Evolutionary conservation across 2,797 vertebrate species (phyloP).

Genomic region (Xenopus petersii): DNA sequence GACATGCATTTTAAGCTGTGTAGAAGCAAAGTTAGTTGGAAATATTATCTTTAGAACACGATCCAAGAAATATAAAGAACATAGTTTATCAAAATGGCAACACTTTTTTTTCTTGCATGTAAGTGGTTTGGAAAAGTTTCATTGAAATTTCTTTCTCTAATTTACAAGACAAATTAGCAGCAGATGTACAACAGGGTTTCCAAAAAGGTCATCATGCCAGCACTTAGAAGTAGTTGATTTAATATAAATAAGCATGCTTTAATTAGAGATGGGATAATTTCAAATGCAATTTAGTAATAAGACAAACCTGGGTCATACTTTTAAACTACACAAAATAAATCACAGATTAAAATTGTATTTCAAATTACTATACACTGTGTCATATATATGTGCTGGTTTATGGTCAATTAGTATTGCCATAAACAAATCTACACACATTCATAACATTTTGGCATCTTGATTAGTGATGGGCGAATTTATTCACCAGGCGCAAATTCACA

Average conservation of each 20-base stretch:
- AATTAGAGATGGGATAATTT: background rate
- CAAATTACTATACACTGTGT: too few species aligned
- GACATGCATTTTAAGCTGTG: constrained; percentile 8
- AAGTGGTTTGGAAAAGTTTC: constrained; percentile 50
- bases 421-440: too few species aligned
- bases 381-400: too few species aligned
- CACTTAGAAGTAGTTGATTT: background rate
- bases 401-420: too few species aligned
- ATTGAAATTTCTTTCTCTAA: constrained; percentile 29
- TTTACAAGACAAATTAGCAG: constrained; percentile 35
- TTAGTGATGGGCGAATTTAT: too few species aligned
- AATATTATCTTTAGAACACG: constrained; percentile 24
- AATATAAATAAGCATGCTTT: background rate
- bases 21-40: constrained; percentile 9
- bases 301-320: too few species aligned
- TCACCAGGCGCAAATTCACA: too few species aligned
- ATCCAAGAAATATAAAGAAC: constrained; percentile 40
- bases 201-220: background rate
- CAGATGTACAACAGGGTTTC: constrained; percentile 31
- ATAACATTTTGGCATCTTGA: too few species aligned
- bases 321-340: too few species aligned
- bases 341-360: too few species aligned
- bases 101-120: constrained; percentile 45
- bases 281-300: too few species aligned
- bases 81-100: constrained; percentile 28